A percentile compares a stretch with the other conserved stretches of the same genome.
These are phyloP conservation scores for Sinocyclocheilus anophthalmus DNA, from an alignment of 2,113 vertebrate genomes.

Conservation along the genomic window DNA sequence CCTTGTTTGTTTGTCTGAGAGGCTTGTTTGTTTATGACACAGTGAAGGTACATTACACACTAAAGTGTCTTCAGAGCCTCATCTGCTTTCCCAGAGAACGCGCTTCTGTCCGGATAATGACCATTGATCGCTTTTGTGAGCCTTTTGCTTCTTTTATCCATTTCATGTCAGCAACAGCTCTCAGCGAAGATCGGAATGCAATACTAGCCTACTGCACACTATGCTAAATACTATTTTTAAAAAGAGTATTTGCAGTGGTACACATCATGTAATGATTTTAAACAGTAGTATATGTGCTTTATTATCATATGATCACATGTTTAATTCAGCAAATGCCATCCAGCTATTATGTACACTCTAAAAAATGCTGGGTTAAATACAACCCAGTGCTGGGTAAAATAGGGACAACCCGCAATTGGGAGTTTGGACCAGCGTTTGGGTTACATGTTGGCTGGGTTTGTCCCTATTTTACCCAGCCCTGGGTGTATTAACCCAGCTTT, in stretches of 20 bases:
- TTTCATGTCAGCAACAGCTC: not conserved
- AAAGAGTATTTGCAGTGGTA: not conserved
- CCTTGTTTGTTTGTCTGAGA: slow-evolving; percentile 34
- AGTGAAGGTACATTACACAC: slow-evolving; percentile 40
- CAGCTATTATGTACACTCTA: not conserved
- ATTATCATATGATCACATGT: not conserved
- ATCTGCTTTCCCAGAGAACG: not conserved
- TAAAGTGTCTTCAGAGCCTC: slow-evolving; percentile 20
- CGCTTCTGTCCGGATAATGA: slow-evolving; percentile 23
- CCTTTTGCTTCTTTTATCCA: not conserved
- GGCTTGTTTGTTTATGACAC: slow-evolving; percentile 27
- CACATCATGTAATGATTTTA: not conserved
- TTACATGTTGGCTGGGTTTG: no score
- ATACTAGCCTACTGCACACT: not conserved
- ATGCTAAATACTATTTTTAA: not conserved
- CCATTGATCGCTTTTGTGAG: not conserved
- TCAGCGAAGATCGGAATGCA: not conserved
- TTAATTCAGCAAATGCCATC: not conserved
- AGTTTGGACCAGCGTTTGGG: no score
- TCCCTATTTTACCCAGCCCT: no score
- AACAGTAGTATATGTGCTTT: not conserved
- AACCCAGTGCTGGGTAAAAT: no score
- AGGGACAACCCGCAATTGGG: no score
- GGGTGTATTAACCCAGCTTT: no score
- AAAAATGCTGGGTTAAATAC: no score